Evolutionary conservation across 2,888 invertebrate species (phyloP).

Genomic region (Boloria euphrosyne): DNA sequence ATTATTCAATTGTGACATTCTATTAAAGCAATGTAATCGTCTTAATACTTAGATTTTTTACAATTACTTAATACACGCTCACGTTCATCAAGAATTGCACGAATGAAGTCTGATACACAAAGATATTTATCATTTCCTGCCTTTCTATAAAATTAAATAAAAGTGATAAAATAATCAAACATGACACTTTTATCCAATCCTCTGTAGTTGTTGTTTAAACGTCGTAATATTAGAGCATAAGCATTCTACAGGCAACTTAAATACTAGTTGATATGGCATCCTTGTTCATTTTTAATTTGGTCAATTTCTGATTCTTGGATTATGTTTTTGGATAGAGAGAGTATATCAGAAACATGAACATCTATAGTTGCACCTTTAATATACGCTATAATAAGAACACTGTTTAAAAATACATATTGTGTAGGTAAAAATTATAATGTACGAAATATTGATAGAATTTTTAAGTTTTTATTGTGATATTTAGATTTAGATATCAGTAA

Average conservation of each 20-base stretch:
- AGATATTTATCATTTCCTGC: conserved; percentile 32
- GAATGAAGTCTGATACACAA: conserved; percentile 32
- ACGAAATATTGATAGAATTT: background rate
- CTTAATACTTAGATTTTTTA: conserved; percentile 38
- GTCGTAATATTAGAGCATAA: background rate
- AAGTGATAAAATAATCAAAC: conserved; percentile 6
- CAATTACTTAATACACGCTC: conserved; percentile 40
- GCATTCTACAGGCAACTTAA: background rate
- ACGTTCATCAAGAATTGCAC: conserved; percentile 33
- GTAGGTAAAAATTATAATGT: background rate
- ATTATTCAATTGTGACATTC: conserved; percentile 47
- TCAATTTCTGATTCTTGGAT: too few species aligned
- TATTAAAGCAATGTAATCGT: conserved; percentile 44
- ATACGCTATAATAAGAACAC: too few species aligned
- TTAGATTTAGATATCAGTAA: too few species aligned
- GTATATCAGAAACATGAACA: too few species aligned
- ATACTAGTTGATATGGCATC: too few species aligned
- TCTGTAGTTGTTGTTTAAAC: background rate
- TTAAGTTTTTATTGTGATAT: background rate
- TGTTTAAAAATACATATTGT: background rate
- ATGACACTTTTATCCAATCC: conserved; percentile 1
- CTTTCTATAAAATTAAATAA: conserved; percentile 20
- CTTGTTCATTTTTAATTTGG: too few species aligned
- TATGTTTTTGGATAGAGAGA: too few species aligned
- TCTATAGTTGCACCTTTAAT: too few species aligned